Evolutionary conservation across 1,140 invertebrate genomes (phyloP).

Genomic region (Zaprionus tsacasi): DNA sequence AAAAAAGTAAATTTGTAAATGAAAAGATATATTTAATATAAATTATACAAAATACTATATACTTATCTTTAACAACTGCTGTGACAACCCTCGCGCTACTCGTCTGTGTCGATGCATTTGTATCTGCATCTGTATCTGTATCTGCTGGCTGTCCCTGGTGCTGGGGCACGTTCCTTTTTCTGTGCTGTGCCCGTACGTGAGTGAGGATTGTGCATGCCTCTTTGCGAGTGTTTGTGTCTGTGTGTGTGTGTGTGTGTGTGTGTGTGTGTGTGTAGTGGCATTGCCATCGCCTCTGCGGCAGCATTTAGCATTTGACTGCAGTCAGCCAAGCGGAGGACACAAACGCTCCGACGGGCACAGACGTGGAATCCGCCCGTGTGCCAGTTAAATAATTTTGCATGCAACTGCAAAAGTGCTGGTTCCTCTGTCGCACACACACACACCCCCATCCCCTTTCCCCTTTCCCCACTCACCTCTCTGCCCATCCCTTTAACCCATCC

Average conservation of each 20-base stretch:
- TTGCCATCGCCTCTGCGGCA: conserved; percentile 56
- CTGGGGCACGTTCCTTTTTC: conserved; percentile 68
- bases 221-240: not conserved
- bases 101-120: conserved; percentile 27
- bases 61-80: not conserved
- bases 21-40: too few species aligned
- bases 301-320: conserved; percentile 79
- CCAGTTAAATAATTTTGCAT: conserved; percentile 76
- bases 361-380: conserved; percentile 51
- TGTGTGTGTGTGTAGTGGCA: conserved; percentile 24
- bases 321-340: conserved; percentile 52
- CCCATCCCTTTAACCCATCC: not conserved
- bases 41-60: not conserved
- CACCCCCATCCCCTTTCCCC: not conserved
- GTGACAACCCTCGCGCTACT: conserved; percentile 2
- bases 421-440: not conserved
- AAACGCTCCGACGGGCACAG: conserved; percentile 46
- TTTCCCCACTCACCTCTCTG: not conserved
- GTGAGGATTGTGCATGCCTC: conserved; percentile 21
- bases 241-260: conserved; percentile 1
- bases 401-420: conserved; percentile 44
- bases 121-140: conserved; percentile 39
- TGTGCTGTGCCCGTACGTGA: conserved; percentile 67
- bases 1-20: too few species aligned
- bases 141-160: conserved; percentile 55